Conservation (phyloP, 2,888 invertebrate species). For the Listrodromus nycthemerus region DNA sequence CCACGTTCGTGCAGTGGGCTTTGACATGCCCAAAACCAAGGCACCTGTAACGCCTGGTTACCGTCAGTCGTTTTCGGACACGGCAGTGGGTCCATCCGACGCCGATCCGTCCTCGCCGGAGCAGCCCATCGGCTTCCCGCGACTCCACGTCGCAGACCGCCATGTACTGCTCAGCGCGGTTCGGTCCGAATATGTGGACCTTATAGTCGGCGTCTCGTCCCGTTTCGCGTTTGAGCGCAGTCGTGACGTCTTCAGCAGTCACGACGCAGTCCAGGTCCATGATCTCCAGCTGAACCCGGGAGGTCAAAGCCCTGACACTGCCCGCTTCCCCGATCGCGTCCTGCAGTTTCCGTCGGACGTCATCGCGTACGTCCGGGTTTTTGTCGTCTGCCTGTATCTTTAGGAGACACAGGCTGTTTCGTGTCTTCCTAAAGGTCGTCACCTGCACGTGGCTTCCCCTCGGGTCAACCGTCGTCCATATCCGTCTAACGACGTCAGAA, state of each 20-base stretch:
- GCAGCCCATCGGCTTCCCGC: slow-evolving; percentile 35
- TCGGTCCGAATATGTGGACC: too few species aligned
- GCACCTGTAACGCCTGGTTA: slow-evolving; percentile 44
- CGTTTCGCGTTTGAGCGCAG: neutral
- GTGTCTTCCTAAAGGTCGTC: slow-evolving; percentile 52
- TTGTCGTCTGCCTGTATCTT: slow-evolving; percentile 42
- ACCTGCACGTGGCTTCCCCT: too few species aligned
- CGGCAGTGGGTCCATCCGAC: slow-evolving; percentile 41
- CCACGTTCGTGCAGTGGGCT: slow-evolving; percentile 10
- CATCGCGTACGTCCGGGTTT: slow-evolving; percentile 33
- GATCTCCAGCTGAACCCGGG: too few species aligned
- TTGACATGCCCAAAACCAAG: slow-evolving; percentile 36
- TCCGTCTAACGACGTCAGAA: too few species aligned
- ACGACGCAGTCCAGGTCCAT: too few species aligned
- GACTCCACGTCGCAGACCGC: slow-evolving; percentile 53
- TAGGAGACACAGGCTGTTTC: too few species aligned
- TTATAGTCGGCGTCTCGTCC: slow-evolving; percentile 48
- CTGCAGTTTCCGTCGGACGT: too few species aligned
- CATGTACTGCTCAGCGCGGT: slow-evolving; percentile 48
- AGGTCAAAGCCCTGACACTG: too few species aligned
- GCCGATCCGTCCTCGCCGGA: slow-evolving; percentile 42
- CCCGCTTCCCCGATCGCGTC: too few species aligned
- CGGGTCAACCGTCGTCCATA: too few species aligned
- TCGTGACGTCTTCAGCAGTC: too few species aligned
- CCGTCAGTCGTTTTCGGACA: slow-evolving; percentile 37